A percentile compares a stretch with the other conserved stretches of the same genome.
phyloP scores from a whole-genome alignment of 2,797 vertebrate species.

The Jordanella pulchra region DNA sequence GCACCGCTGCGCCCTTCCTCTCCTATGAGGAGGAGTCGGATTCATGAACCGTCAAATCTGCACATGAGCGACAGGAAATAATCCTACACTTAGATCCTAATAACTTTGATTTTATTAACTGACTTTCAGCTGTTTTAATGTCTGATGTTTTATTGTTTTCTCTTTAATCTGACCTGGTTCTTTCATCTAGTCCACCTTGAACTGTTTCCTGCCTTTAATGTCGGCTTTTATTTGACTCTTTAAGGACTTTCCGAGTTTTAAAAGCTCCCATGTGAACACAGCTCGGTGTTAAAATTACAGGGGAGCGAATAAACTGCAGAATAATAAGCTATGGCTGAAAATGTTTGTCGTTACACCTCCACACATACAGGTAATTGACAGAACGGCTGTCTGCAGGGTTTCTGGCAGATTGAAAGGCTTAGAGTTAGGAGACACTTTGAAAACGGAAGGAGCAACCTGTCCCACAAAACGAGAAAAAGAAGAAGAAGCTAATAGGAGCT shows the following conservation, averaged over 20 bases:
- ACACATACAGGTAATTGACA: conserved; percentile 10
- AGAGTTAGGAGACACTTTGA: no score
- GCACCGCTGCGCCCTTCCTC: no score
- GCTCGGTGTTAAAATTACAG: conserved; percentile 6
- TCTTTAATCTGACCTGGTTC: conserved; percentile 5
- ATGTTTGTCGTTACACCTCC: neutral
- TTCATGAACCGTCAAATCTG: neutral
- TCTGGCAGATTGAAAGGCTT: no score
- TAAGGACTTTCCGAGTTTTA: conserved; percentile 15
- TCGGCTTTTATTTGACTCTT: conserved; percentile 29
- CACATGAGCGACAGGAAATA: neutral
- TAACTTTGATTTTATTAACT: conserved; percentile 43
- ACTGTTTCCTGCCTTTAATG: conserved; percentile 23
- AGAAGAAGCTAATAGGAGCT: no score
- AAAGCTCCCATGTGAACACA: conserved; percentile 6
- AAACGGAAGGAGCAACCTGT: no score
- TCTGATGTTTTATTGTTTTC: conserved; percentile 28
- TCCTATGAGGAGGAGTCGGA: neutral
- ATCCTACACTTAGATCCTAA: conserved; percentile 9
- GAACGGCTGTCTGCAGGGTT: neutral
- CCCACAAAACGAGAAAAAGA: no score
- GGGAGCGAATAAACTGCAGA: conserved; percentile 1
- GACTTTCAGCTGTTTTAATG: conserved; percentile 16
- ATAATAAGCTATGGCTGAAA: neutral
- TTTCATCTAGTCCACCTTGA: conserved; percentile 31